Evolutionary conservation across 2,113 vertebrate species (phyloP), one percentile per base, ranked within the genome.

Genomic region (Myrmecobius fasciatus): DNA sequence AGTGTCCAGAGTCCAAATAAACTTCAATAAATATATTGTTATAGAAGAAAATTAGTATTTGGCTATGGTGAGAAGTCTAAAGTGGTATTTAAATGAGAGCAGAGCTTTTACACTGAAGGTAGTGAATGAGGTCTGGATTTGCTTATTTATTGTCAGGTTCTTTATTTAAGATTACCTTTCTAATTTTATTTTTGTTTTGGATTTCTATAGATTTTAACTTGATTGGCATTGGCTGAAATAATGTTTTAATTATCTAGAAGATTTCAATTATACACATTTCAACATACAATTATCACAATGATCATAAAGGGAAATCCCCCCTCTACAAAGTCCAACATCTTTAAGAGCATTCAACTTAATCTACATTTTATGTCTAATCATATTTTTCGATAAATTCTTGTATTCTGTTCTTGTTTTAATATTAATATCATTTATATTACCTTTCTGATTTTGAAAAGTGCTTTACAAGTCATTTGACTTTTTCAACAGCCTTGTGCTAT

Each of bases 281-380:
- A 43, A 24, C n/a, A 92, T 17, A 51, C 88, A 46, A n/a, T 11
- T 8, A 26, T 53, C 5, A 54, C 2, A 25, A 75, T 28, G 48
- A 91, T 53, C 83, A 92, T 2, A 46, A 8, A 24, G 8, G 49
- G 49, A 25, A 28, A 48, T 60, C 49, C 0, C n/a, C 8, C 31
- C 1, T n/a, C 14, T 10, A 48, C 56, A 28, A 24, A 43, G 47
- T 0, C 88, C 2, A 83, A 31, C 0, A 2, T 6, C 11, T 25
- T 22, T 0, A 26, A 0, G 20, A 89, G 10, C 2, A 31, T 0
- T 47, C 53, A 88, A 67, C 43, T 0, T 1, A 0, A 88, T 47
- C 28, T 49, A 24, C 6, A 46, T 54, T 36, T 75, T 52, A 17
- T 48, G 52, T 92, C 25, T 60, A 54, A 1, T 0, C 20, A 43